A percentile compares a stretch with the other conserved stretches of the same genome.
Evolutionary conservation across 2,113 vertebrate genomes (phyloP).

Genomic region (Dicaeum eximium): DNA sequence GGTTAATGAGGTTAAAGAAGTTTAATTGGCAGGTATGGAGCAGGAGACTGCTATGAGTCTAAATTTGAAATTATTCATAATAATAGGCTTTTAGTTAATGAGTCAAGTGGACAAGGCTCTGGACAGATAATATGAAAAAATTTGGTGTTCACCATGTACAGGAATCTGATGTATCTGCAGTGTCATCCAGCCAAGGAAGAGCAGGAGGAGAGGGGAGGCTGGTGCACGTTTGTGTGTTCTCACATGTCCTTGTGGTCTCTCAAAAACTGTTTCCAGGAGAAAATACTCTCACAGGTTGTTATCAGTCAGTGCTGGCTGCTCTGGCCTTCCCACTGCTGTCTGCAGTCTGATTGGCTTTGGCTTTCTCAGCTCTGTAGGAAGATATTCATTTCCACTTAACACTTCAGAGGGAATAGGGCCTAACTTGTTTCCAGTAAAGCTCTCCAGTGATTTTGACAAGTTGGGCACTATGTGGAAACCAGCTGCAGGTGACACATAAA

Average conservation of each 20-base stretch:
- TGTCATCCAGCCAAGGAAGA: background rate
- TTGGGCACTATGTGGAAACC: background rate
- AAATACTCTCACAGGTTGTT: background rate
- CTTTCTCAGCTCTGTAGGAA: slow-evolving; percentile 1
- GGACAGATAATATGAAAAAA: background rate
- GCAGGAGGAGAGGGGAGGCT: background rate
- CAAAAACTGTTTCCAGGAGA: background rate
- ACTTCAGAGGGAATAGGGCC: background rate
- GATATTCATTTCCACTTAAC: background rate
- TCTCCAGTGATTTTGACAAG: background rate
- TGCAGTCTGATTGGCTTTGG: background rate
- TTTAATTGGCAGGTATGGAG: slow-evolving; percentile 46
- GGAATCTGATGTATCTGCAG: background rate
- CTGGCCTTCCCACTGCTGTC: background rate
- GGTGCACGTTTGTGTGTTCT: background rate
- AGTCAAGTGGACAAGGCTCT: slow-evolving; percentile 7
- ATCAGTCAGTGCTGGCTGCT: background rate
- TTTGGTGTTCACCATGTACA: background rate
- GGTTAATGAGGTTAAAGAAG: slow-evolving; percentile 53
- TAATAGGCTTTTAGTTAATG: slow-evolving; percentile 48
- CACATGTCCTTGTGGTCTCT: background rate
- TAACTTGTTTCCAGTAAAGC: background rate
- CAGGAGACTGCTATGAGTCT: background rate
- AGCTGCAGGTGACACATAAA: background rate
- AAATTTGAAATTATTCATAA: slow-evolving; percentile 53